These are phyloP conservation scores for Ahaetulla prasina DNA, from an alignment of 2,113 vertebrate species.

Conservation along the genomic window DNA sequence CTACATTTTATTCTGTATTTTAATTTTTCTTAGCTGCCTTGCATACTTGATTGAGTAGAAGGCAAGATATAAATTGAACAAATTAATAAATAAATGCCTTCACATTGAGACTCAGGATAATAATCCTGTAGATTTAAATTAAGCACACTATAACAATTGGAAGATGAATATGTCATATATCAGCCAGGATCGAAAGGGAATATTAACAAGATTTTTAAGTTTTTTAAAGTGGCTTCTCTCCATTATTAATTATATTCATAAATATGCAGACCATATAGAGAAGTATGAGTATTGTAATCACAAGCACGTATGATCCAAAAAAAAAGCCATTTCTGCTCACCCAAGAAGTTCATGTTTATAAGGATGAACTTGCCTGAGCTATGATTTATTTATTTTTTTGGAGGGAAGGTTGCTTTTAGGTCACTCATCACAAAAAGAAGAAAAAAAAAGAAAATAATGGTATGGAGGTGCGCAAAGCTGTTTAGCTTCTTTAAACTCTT, in stretches of 20 bases:
- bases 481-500: neutral
- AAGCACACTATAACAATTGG: neutral
- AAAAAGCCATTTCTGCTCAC: neutral
- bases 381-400: neutral
- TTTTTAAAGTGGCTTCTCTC: neutral
- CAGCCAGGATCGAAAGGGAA: neutral
- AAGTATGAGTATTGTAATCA: neutral
- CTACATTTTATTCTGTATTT: neutral
- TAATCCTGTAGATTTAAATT: neutral
- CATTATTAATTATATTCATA: neutral
- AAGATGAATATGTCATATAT: neutral
- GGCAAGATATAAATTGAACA: neutral
- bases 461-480: neutral
- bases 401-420: neutral
- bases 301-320: neutral
- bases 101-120: neutral
- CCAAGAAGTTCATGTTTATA: neutral
- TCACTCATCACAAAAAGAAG: neutral
- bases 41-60: neutral
- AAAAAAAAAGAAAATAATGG: neutral
- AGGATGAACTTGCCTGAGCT: neutral
- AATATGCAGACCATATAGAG: neutral
- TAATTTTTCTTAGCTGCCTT: neutral
- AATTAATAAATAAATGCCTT: neutral
- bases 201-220: neutral